Conservation (phyloP, 2,888 invertebrate species). For the Drosophila villosipedis region DNA sequence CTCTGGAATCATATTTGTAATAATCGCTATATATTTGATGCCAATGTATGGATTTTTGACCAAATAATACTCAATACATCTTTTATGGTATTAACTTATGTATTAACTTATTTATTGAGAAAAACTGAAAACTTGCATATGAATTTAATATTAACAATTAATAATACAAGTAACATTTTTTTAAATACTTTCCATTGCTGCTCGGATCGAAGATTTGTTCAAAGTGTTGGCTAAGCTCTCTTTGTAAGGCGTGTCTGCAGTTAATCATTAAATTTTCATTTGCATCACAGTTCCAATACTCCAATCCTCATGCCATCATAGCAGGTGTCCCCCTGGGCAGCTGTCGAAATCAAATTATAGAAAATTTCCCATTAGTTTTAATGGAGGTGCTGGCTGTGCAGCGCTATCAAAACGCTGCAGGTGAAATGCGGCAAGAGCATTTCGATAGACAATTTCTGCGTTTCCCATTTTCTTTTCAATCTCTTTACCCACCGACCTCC, state of each 20-base stretch:
- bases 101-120: background rate
- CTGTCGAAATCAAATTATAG: slow-evolving; percentile 78
- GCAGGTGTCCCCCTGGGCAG: slow-evolving; percentile 7
- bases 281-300: background rate
- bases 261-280: slow-evolving; percentile 10
- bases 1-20: too few relatives aligned
- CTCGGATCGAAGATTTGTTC: background rate
- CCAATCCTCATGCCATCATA: background rate
- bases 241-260: background rate
- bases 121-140: background rate
- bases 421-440: slow-evolving; percentile 67
- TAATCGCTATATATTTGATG: background rate
- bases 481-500: slow-evolving; percentile 1
- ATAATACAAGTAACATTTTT: background rate
- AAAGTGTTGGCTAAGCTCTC: background rate
- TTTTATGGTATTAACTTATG: background rate
- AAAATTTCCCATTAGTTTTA: slow-evolving; percentile 81
- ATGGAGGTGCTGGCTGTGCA: slow-evolving; percentile 57
- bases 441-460: slow-evolving; percentile 72
- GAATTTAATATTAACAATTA: background rate
- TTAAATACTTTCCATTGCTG: background rate
- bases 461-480: slow-evolving; percentile 49
- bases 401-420: slow-evolving; percentile 72
- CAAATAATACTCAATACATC: background rate
- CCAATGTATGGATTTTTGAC: background rate